Base-by-base conservation (phyloP, 30 jellyfish, hydroid and myxozoan genomes). In the Nemopilema nomurai region DNA sequence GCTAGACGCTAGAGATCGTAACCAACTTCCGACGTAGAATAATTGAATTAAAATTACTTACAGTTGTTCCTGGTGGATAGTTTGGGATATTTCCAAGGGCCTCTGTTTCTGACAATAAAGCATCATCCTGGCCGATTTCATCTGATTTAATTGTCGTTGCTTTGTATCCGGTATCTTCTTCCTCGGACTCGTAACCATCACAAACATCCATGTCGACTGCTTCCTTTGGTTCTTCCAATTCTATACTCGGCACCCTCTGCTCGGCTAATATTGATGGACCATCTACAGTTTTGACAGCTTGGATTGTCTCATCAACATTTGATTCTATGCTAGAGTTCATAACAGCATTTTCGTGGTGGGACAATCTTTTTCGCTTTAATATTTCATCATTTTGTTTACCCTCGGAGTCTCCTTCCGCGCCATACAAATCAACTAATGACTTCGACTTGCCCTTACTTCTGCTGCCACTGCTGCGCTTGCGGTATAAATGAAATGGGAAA, bases 371-470 rank as follows among this genome's bases (percentile, higher is more conserved):
- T 41, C 69, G 52, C 9, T 66, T 57, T 24, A 22, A 17, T 28
- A 31, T 41, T 50, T 8, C 67, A 18, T 30, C 51, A 27, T 51
- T 81, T 31, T 62, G 73, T 6, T 67, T 28, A 13, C 28, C 85
- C 21, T 65, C 62, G 25, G 79, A 0, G 0, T 73, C 69, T 50
- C 73, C 76, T 8, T 69, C 90, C 21, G 77, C 70, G 41, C 51
- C 85, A 51, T 75, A 82, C 21, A 82, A 75, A n/a, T 82, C 91
- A 22, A 75, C 78, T 51, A 82, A 66, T 1, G 91, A 82, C 66
- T 82, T 82, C 85, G 91, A 82, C 71, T 73, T 71, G 8, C 91
- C 91, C 49, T 82, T 82, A 13, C 41, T 74, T n/a, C 57, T 77
- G 28, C 32, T 66, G 33, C 76, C 68, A 31, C 31, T 77, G 50